phyloP scores from a whole-genome alignment of 2,113 vertebrate genomes.

The Macaca mulatta region DNA sequence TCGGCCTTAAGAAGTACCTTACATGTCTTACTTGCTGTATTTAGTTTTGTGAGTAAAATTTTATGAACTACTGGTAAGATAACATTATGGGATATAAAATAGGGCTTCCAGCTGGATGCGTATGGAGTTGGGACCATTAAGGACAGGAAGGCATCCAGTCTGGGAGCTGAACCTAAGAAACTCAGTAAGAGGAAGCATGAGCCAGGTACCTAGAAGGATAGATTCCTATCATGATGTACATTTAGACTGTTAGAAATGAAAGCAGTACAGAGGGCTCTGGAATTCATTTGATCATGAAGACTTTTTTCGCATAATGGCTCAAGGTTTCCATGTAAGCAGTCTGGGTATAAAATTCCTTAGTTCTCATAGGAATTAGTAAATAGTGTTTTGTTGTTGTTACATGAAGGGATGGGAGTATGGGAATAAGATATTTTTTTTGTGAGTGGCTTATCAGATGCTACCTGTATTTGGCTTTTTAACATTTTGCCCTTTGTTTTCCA shows the following conservation, averaged over 20 bases:
- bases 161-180: slow-evolving; percentile 43
- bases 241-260: slow-evolving; percentile 5
- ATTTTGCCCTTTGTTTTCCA: slow-evolving; percentile 1
- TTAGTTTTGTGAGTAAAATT: background rate
- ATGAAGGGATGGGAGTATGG: background rate
- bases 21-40: background rate
- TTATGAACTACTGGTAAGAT: background rate
- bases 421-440: background rate
- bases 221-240: slow-evolving; percentile 45
- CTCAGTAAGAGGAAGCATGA: slow-evolving; percentile 36
- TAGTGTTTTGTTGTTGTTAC: background rate
- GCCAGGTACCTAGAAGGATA: slow-evolving; percentile 45
- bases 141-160: background rate
- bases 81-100: background rate
- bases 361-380: background rate
- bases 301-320: slow-evolving; percentile 27
- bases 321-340: slow-evolving; percentile 23
- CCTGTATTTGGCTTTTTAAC: slow-evolving; percentile 17
- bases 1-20: background rate
- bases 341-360: background rate
- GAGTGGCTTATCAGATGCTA: background rate
- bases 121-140: background rate
- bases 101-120: background rate
- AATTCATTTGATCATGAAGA: slow-evolving; percentile 11
- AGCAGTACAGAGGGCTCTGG: background rate